Base-by-base conservation (phyloP, 1,140 invertebrate species). In the Drosophila arawakana region DNA sequence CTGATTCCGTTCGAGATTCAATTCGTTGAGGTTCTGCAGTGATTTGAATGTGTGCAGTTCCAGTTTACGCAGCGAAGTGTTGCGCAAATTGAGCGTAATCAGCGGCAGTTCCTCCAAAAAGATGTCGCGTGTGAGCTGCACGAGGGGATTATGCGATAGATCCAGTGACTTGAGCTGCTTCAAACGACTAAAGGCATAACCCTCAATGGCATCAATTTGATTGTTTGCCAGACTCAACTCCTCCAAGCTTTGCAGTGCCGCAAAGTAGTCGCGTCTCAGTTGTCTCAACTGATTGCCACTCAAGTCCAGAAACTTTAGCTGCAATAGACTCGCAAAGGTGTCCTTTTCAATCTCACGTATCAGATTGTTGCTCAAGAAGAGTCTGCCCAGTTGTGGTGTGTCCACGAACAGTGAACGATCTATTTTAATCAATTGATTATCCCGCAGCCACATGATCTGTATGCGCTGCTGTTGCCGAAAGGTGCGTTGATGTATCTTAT, bases 381-480 rank as follows among this genome's bases (percentile, higher is more conserved):
- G 93, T 57, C 96, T 94, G 83, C 97, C 95, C 47, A 97, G 95
- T 41, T 95, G 93, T 5, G 95, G 88, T 11, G 97, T 93, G 92
- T 97, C 96, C 54, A 94, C 94, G 84, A 97, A 97, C 47, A 97
- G 89, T 7, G 95, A 94, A 7, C 94, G 94, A 59, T 96, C 95
- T 18, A 98, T 92, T 62, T 95, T 93, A n/a, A 94, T 95, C 49
- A 98, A 92, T 81, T 95, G 95, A 91, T 98, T 98, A 92, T 97
- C 95, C 35, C 96, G 95, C 11, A 98, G 93, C 96, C 97, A 97
- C 94, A 98, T 95, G 67, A 97, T 97, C 91, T 97, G 95, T 11
- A 97, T 95, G 71, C 95, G 96, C 1, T 95, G 95, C 91, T 97
- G 96, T 3, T 96, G 96, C 30, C 94, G 93, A 15, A 98, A 94